Evolutionary conservation across 1,140 invertebrate species (phyloP).

Genomic region (Drosophila aff.): DNA sequence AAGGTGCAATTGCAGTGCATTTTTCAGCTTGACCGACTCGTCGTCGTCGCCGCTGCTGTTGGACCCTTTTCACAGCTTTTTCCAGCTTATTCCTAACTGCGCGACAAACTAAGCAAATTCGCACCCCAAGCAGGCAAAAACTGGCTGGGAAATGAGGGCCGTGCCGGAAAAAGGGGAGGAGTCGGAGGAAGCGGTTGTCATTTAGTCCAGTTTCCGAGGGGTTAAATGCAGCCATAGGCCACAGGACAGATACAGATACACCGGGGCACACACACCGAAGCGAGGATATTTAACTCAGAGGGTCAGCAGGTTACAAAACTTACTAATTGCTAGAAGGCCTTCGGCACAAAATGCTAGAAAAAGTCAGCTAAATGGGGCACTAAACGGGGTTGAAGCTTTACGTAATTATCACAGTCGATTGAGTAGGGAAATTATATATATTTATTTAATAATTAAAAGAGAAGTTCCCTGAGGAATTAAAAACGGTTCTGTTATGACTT

Average conservation of each 20-base stretch:
- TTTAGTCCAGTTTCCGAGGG: slow-evolving; percentile 51
- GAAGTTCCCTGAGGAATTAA: background rate
- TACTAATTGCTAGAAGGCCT: slow-evolving; percentile 53
- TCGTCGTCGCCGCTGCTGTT: slow-evolving; percentile 29
- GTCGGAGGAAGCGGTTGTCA: slow-evolving; percentile 66
- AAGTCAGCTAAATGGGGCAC: slow-evolving; percentile 48
- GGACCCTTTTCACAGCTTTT: slow-evolving; percentile 50
- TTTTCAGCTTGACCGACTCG: slow-evolving; percentile 83
- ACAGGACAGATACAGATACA: slow-evolving; percentile 29
- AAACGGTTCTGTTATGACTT: background rate
- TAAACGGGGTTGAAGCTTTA: slow-evolving; percentile 11
- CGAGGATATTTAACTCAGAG: slow-evolving; percentile 57
- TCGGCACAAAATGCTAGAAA: slow-evolving; percentile 45
- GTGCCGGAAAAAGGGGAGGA: background rate
- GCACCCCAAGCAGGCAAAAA: slow-evolving; percentile 56
- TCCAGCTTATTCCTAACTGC: slow-evolving; percentile 36
- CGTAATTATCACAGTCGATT: slow-evolving; percentile 1
- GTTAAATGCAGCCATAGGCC: slow-evolving; percentile 62
- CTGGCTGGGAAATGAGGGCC: slow-evolving; percentile 38
- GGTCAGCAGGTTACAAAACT: slow-evolving; percentile 77
- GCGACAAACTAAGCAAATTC: slow-evolving; percentile 61
- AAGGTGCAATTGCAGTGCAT: slow-evolving; percentile 80
- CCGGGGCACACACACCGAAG: slow-evolving; percentile 14
- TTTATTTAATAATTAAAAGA: slow-evolving; percentile 1
- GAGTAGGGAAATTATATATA: background rate